phyloP scores from a whole-genome alignment of 2,888 invertebrate species.

The Pasiphila rectangulata region DNA sequence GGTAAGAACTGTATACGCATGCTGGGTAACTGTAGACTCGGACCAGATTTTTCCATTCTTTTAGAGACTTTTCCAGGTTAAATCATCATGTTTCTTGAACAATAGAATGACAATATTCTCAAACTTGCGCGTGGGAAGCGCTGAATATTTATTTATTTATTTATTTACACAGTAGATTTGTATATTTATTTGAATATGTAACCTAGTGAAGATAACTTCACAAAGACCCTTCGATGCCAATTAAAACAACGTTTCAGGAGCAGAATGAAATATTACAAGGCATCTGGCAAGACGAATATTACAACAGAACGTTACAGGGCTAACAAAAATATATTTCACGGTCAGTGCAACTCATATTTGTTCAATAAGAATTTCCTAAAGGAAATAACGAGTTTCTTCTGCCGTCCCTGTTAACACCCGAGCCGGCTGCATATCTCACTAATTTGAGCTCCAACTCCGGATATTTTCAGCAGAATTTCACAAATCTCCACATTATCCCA shows the following conservation, averaged over 20 bases:
- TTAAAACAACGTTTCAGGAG: constrained; percentile 18
- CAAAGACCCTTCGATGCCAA: constrained; percentile 22
- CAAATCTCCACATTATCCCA: constrained; percentile 16
- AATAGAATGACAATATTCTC: constrained; percentile 53
- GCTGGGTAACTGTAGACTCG: neutral
- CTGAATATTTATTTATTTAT: no score
- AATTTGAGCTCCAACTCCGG: constrained; percentile 23
- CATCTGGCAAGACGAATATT: constrained; percentile 27
- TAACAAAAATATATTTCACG: constrained; percentile 32
- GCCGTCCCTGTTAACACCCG: constrained; percentile 8
- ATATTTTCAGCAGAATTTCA: constrained; percentile 15
- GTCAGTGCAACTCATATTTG: constrained; percentile 30
- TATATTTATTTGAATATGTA: neutral
- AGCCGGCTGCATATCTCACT: constrained; percentile 15
- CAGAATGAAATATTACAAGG: constrained; percentile 24
- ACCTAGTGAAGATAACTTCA: constrained; percentile 14
- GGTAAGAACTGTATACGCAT: no score
- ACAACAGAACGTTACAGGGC: constrained; percentile 19
- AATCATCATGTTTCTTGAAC: constrained; percentile 24
- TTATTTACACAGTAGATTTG: no score
- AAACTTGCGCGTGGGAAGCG: constrained; percentile 49
- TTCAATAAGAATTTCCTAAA: constrained; percentile 29
- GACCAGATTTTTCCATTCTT: neutral
- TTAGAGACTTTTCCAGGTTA: constrained; percentile 4
- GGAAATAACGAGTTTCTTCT: constrained; percentile 4